phyloP scores from a whole-genome alignment of 2,888 invertebrate genomes.

The Plebejus anna region DNA sequence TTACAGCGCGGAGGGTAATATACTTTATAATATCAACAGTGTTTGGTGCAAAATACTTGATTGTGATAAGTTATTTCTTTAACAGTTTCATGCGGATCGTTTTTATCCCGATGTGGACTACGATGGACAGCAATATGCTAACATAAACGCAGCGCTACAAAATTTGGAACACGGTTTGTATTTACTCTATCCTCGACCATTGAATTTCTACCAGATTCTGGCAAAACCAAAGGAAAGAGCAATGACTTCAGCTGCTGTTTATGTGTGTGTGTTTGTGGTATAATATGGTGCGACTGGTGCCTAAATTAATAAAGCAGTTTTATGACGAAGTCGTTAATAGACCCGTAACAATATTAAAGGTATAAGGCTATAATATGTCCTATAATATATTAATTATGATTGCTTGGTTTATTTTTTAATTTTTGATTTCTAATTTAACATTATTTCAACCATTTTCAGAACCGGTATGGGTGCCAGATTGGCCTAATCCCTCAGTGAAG shows the following conservation, averaged over 20 bases:
- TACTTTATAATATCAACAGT: conserved; percentile 22
- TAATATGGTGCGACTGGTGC: too few relatives aligned
- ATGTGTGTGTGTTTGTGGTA: too few relatives aligned
- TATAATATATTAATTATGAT: not conserved
- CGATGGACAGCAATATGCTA: conserved; percentile 44
- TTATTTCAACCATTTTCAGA: conserved; percentile 51
- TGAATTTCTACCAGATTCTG: too few relatives aligned
- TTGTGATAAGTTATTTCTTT: conserved; percentile 30
- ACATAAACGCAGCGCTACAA: conserved; percentile 52
- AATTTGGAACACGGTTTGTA: conserved; percentile 58
- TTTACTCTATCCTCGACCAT: not conserved
- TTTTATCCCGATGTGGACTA: conserved; percentile 54
- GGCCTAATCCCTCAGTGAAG: conserved; percentile 76
- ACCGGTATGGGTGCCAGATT: conserved; percentile 74
- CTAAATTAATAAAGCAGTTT: too few relatives aligned
- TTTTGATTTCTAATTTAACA: conserved; percentile 28
- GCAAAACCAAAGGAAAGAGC: too few relatives aligned
- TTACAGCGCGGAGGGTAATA: conserved; percentile 52
- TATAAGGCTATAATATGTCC: not conserved
- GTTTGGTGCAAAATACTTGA: not conserved
- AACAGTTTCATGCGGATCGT: conserved; percentile 54
- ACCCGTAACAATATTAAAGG: too few relatives aligned
- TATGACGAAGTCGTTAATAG: too few relatives aligned
- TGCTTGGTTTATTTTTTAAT: not conserved
- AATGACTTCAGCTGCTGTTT: too few relatives aligned